Base-by-base conservation (phyloP, 2,113 vertebrate species). In the Halcyon senegalensis region DNA sequence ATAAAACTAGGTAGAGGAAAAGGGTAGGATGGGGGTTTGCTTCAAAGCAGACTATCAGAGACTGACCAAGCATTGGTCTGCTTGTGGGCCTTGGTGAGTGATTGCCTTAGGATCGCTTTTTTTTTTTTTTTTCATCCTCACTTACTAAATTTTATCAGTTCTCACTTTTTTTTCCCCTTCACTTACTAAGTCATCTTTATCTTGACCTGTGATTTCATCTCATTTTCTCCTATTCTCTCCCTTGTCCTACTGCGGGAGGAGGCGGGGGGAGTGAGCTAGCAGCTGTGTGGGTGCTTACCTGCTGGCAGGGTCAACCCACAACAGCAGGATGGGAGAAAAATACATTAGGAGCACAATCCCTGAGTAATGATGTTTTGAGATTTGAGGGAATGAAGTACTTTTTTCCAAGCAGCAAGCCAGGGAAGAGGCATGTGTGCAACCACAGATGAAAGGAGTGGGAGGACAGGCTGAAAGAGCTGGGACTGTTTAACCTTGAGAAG, bases 401-500 rank as follows among this genome's bases (percentile, higher is more conserved):
- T 58, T 87, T 63, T 86, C 88, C 51, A 82, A 94, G 39, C 35
- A 84, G 56, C 51, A 84, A 82, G 33, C 60, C 39, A 28, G 23
- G 46, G 15, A 75, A 90, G 64, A 94, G 23, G 20, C 60, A 87
- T 81, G 87, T 94, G 28, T 78, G 44, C 73, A 63, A 50, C 19
- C n/a, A 39, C n/a, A 58, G 46, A 67, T 55, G 55, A 84, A 84
- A 84, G 37, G 50, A 94, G 64, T 33, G 66, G 48, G 62, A 93
- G 53, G 48, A 89, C 16, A 79, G 67, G 20, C 79, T 80, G 68
- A 41, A 37, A 89, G 79, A 91, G 48, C 56, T 73, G 37, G 33
- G 37, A 9, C n/a, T 89, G 25, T 69, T 87, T 88, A 92, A 83
- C 80, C 64, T 93, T 80, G 72, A 91, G 59, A 59, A 80, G 24